Conservation (phyloP, 2,797 vertebrate genomes). For the Cuniculus paca region DNA sequence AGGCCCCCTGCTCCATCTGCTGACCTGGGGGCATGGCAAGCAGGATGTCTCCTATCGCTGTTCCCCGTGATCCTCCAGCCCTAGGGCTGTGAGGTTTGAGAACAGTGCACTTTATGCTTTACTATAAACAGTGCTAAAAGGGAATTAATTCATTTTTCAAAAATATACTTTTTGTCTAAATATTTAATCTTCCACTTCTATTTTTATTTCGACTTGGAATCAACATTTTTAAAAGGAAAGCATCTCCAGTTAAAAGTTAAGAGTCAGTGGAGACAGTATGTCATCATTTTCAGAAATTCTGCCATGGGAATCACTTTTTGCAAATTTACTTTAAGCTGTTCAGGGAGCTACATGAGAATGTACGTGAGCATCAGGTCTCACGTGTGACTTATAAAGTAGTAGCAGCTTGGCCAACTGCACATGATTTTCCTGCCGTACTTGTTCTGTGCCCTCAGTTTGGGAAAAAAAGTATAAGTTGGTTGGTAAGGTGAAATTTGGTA, state of each 20-base stretch:
- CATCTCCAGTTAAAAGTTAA: slow-evolving; percentile 17
- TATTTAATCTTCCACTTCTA: slow-evolving; percentile 34
- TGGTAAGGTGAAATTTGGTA: neutral
- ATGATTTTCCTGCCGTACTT: neutral
- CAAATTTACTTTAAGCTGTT: slow-evolving; percentile 48
- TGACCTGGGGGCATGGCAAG: neutral
- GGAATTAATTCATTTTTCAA: neutral
- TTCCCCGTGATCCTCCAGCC: neutral
- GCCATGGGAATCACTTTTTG: neutral
- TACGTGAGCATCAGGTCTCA: neutral
- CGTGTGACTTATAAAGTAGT: neutral
- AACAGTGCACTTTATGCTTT: neutral
- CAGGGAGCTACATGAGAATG: neutral
- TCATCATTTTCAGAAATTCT: slow-evolving; percentile 37
- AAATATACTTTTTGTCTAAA: neutral
- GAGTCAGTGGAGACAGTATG: neutral
- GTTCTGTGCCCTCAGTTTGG: neutral
- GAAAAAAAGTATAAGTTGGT: neutral
- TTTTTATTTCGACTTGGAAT: slow-evolving; percentile 39
- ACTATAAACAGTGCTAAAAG: neutral
- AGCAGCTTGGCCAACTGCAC: neutral
- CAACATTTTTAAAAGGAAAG: slow-evolving; percentile 51
- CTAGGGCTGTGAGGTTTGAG: neutral
- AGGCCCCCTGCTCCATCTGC: neutral
- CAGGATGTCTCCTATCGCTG: accelerated